phyloP scores from a whole-genome alignment of 23 tunicate species.

The Ascidia mentula region DNA sequence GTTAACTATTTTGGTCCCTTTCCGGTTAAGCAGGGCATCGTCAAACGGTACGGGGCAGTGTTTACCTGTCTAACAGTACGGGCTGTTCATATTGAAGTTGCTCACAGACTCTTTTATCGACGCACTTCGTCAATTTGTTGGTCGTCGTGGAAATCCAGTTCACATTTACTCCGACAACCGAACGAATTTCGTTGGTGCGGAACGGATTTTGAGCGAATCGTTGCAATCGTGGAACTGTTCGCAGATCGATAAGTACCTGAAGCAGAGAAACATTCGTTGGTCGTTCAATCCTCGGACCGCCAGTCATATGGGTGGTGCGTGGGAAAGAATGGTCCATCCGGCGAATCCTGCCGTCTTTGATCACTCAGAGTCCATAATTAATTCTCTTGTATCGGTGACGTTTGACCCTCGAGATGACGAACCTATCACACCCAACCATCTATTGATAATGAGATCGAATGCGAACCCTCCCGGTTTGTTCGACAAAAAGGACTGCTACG shows the following conservation, averaged over 20 bases:
- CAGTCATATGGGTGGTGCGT: too few species aligned
- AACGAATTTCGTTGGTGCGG: constrained; percentile 13
- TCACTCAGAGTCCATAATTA: background rate
- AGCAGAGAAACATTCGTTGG: background rate
- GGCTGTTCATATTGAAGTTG: constrained; percentile 30
- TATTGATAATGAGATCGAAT: constrained; percentile 1
- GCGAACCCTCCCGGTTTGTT: background rate
- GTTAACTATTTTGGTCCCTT: constrained; percentile 13
- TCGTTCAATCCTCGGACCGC: constrained; percentile 3
- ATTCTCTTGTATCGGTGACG: constrained; percentile 1
- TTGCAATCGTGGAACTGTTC: constrained; percentile 2
- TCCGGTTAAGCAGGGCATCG: constrained; percentile 2
- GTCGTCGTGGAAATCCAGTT: background rate
- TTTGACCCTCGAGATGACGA: constrained; percentile 14
- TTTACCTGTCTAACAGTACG: constrained; percentile 18
- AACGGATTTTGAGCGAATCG: constrained; percentile 11
- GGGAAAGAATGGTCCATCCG: too few species aligned
- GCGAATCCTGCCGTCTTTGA: background rate
- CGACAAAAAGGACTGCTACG: constrained; percentile 17
- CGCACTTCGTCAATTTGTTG: constrained; percentile 8
- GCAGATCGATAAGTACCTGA: background rate
- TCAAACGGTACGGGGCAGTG: constrained; percentile 28
- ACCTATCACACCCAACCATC: constrained; percentile 6
- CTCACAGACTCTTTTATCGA: constrained; percentile 17
- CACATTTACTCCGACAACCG: background rate